Base-by-base conservation (phyloP, 2,113 vertebrate genomes). In the Argyrosomus japonicus region DNA sequence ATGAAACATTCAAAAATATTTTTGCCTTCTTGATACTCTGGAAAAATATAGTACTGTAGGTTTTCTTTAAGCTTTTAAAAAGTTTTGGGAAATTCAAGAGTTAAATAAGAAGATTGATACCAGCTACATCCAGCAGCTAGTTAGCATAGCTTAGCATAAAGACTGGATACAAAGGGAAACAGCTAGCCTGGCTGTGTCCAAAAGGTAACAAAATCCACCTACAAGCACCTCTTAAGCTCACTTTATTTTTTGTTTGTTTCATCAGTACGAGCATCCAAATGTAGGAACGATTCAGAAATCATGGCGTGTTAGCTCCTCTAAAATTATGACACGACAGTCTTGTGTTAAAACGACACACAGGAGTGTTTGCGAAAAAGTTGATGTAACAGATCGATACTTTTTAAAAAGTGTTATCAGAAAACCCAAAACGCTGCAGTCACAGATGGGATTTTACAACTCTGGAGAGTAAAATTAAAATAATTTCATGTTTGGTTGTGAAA, bases 21-120 rank as follows among this genome's bases (percentile, higher is more conserved):
- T 36, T 8, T 60, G 29, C 54, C 57, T 75, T 40, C 17, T 79
- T 62, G 79, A 87, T 80, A 85, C 76, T 68, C 58, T 82, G 77
- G 82, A 90, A 91, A 93, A 93, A 92, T 82, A 88, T 83, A 89
- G 79, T 43, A 77, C 74, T 84, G 50, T 82, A 61, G 57, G 57
- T 32, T 58, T 51, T 36, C 7, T 36, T 36, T 36, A 36, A 36
- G 32, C 10, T 70, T 76, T 57, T 68, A 58, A 81, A 58, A 81
- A 69, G 29, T 51, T 61, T 45, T 58, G 58, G 36, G 57, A 74
- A 70, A 79, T 14, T 1, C 0, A 1, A 80, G 36, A 25, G 18
- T 43, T 3, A 15, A 12, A 53, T 0, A 21, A 27, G 7, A 54
- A 48, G 19, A 43, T 19, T 3, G 15, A 45, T 10, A 21, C 14